Base-by-base conservation (phyloP, 1,140 invertebrate species). In the Prorops nasuta region DNA sequence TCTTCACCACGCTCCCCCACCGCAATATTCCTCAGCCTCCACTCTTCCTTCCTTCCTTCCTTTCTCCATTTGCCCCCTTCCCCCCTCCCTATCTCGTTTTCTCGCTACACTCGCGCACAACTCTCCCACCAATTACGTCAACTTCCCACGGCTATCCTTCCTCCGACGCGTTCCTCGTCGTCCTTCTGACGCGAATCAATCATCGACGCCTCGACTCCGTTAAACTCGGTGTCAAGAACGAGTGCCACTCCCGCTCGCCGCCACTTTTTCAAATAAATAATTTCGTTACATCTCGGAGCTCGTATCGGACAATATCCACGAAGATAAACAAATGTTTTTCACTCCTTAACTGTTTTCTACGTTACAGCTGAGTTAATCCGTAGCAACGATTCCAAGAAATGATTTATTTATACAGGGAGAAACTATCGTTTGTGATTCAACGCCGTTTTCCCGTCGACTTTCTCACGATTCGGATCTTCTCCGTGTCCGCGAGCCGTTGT, bases 401-500 rank as follows among this genome's bases (percentile, higher is more conserved):
- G 41, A 39, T 49, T 54, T 40, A 51, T 32, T 54, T 51, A 32
- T 34, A 20, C 12, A 44, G n/a, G 21, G 20, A 44, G 24, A 54
- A 18, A 49, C 20, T 43, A 58, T 34, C 10, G 21, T 9, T 43
- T 28, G 17, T 41, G n/a, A n/a, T n/a, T 43, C 28, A 15, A 37
- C 34, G 39, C 34, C 34, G 41, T 61, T 60, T 56, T 62, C 50
- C 50, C 44, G 35, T 51, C 42, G 42, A 39, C n/a, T 56, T 58
- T 58, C 60, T 64, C 53, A 63, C 61, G 61, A 61, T 61, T 60
- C 58, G 49, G 56, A 61, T 61, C 59, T 61, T 56, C 49, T 49
- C 53, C 49, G 57, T 43, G 49, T 58, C 21, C 53, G 37, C n/a
- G 36, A 36, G n/a, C n/a, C n/a, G 49, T 51, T 50, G 39, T 45